Conservation (phyloP, 2,113 vertebrate genomes). For the Pterocles orientalis region DNA sequence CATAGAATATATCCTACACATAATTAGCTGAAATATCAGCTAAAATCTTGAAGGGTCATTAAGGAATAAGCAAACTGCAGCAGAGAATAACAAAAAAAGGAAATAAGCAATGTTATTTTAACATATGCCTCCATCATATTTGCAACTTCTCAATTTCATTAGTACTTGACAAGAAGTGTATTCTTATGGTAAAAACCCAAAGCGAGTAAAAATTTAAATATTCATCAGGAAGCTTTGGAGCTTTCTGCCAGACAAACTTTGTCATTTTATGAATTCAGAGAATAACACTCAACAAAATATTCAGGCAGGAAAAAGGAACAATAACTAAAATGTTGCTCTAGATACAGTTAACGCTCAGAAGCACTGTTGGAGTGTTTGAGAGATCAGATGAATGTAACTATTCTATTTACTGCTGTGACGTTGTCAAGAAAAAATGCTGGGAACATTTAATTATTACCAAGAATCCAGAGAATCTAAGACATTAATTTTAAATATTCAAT, state of each 20-base stretch:
- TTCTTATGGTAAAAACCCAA: not conserved
- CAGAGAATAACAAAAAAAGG: not conserved
- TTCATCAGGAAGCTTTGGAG: not conserved
- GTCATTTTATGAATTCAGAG: not conserved
- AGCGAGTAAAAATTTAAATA: not conserved
- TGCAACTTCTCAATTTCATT: not conserved
- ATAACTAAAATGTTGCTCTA: not conserved
- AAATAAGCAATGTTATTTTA: not conserved
- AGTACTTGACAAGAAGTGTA: not conserved
- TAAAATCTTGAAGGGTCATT: not conserved
- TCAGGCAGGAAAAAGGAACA: not conserved
- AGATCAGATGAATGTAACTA: slow-evolving; percentile 6
- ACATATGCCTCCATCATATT: not conserved
- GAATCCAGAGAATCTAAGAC: slow-evolving; percentile 44
- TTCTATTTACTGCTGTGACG: slow-evolving; percentile 5
- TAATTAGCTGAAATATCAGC: not conserved
- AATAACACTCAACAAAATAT: not conserved
- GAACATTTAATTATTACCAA: slow-evolving; percentile 46
- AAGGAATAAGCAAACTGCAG: not conserved
- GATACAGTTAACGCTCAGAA: not conserved
- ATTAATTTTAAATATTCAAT: slow-evolving; percentile 71
- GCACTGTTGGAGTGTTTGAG: not conserved
- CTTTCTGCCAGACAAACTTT: not conserved
- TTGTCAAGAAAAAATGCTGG: not conserved
- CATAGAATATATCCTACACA: not conserved